phyloP scores from a whole-genome alignment of 2,113 vertebrate genomes.

The Sialia sialis region DNA sequence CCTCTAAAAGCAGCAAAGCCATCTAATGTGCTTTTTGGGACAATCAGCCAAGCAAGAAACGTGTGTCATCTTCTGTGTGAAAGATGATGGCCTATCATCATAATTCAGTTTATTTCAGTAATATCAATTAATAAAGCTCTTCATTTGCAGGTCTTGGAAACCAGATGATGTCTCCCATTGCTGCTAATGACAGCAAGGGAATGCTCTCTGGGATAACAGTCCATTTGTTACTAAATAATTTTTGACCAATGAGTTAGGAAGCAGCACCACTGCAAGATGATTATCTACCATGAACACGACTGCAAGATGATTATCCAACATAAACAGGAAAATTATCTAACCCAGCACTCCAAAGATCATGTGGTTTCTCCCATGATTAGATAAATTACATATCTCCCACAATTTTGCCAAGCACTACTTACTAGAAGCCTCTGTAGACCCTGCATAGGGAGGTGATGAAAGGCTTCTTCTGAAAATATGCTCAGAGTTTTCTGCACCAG shows the following conservation, averaged over 20 bases:
- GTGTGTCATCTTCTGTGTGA: background rate
- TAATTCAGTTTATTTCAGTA: background rate
- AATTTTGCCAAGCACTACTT: background rate
- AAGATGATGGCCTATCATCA: background rate
- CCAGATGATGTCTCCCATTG: background rate
- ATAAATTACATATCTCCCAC: background rate
- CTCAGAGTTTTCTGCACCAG: conserved; percentile 40
- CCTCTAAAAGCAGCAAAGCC: conserved; percentile 4
- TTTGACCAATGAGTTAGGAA: background rate
- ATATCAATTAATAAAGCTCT: conserved; percentile 26
- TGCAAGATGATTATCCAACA: background rate
- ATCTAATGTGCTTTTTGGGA: conserved; percentile 7
- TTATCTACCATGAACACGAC: background rate
- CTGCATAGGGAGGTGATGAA: conserved; percentile 67
- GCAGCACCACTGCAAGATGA: background rate
- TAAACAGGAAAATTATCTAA: background rate
- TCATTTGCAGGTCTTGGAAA: background rate
- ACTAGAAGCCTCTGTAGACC: conserved; percentile 74
- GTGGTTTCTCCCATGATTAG: background rate
- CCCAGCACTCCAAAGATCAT: background rate
- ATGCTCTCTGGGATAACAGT: background rate
- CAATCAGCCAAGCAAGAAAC: conserved; percentile 14
- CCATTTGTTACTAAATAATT: background rate
- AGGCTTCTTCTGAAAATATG: conserved; percentile 69
- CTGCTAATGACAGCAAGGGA: background rate